A percentile compares a stretch with the other conserved stretches of the same genome.
These are phyloP conservation scores for Huso huso DNA, from an alignment of 2,797 vertebrate species.

Conservation along the genomic window DNA sequence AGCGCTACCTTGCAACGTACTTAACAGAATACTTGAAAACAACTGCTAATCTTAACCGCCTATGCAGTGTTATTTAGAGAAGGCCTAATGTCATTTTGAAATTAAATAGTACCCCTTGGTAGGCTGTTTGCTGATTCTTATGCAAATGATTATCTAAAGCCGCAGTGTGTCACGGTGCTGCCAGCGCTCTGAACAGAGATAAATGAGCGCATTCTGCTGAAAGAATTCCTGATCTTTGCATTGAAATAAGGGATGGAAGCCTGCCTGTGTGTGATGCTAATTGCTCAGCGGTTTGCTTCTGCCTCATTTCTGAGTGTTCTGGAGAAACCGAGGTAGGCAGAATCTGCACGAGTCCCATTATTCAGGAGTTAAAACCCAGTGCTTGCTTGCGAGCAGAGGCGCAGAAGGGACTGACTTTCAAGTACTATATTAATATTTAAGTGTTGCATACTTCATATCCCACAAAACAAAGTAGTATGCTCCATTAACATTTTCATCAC, in stretches of 20 bases:
- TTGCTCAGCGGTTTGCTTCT: slow-evolving; percentile 37
- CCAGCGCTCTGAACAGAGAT: slow-evolving; percentile 39
- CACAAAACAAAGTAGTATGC: not conserved
- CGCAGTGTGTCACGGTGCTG: slow-evolving; percentile 7
- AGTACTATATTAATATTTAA: not conserved
- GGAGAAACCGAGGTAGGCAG: not conserved
- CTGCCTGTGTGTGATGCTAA: slow-evolving; percentile 38
- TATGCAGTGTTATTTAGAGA: slow-evolving; percentile 38
- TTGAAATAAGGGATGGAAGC: slow-evolving; percentile 43
- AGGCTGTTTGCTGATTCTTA: slow-evolving; percentile 46
- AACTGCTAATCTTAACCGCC: slow-evolving; percentile 40
- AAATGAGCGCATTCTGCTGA: slow-evolving; percentile 40
- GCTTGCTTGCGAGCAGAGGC: not conserved
- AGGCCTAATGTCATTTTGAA: slow-evolving; percentile 34
- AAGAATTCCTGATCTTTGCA: slow-evolving; percentile 41
- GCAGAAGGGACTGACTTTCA: not conserved
- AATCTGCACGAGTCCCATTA: not conserved
- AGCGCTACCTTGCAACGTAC: slow-evolving; percentile 19
- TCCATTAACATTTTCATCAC: not conserved
- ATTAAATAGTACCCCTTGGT: slow-evolving; percentile 39
- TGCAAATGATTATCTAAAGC: slow-evolving; percentile 47
- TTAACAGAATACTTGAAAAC: slow-evolving; percentile 31
- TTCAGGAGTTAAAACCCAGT: not conserved
- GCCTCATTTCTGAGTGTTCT: slow-evolving; percentile 7
- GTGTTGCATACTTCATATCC: not conserved